These are phyloP conservation scores for Drosophila ironensis DNA, from an alignment of 1,140 invertebrate species.

Conservation along the genomic window DNA sequence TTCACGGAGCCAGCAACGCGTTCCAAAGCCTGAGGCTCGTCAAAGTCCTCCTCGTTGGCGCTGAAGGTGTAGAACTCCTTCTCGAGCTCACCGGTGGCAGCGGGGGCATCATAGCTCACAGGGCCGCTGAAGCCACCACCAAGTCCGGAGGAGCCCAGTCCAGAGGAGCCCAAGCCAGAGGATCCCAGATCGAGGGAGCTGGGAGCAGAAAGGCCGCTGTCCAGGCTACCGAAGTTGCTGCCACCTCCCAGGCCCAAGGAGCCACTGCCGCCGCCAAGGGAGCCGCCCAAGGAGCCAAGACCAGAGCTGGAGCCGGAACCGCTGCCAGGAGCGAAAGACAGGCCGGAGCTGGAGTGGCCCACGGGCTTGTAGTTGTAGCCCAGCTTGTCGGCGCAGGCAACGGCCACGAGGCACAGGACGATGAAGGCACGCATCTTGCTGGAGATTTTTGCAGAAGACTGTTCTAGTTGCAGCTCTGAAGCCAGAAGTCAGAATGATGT, in stretches of 20 bases:
- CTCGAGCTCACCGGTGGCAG: conserved; percentile 53
- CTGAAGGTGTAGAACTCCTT: conserved; percentile 69
- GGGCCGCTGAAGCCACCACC: conserved; percentile 42
- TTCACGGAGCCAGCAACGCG: conserved; percentile 49
- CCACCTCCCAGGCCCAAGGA: conserved; percentile 27
- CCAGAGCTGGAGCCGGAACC: conserved; percentile 11
- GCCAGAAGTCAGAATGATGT: conserved; percentile 72
- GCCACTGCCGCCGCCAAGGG: conserved; percentile 20
- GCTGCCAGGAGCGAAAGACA: conserved; percentile 69
- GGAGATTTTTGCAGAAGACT: neutral
- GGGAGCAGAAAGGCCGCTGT: conserved; percentile 34
- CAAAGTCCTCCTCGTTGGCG: conserved; percentile 67
- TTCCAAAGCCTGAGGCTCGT: conserved; percentile 53
- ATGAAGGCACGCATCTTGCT: conserved; percentile 67
- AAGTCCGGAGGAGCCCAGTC: conserved; percentile 22
- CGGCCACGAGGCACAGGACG: conserved; percentile 67
- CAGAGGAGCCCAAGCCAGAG: conserved; percentile 15
- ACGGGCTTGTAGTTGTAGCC: conserved; percentile 77
- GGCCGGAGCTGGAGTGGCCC: conserved; percentile 61
- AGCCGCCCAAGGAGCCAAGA: conserved; percentile 9
- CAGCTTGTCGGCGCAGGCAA: conserved; percentile 66
- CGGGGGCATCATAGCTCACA: conserved; percentile 54
- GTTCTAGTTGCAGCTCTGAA: conserved; percentile 67
- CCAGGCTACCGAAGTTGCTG: conserved; percentile 33
- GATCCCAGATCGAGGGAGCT: conserved; percentile 27